Conservation (phyloP, 2,797 vertebrate genomes). For the Gorsachius magnificus region DNA sequence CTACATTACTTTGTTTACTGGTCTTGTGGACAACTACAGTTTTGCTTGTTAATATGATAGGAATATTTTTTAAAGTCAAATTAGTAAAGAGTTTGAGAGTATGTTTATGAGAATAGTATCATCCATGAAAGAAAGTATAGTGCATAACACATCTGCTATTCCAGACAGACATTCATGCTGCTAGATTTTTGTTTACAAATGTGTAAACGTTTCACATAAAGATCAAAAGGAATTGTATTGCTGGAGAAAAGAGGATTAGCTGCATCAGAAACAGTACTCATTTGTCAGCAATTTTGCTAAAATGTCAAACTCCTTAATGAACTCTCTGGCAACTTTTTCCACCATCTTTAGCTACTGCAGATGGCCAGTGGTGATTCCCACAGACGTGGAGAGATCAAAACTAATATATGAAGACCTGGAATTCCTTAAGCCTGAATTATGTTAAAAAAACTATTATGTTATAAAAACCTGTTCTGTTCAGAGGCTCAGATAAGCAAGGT, state of each 20-base stretch:
- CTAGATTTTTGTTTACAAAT: background rate
- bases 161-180: background rate
- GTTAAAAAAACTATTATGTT: background rate
- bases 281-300: background rate
- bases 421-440: background rate
- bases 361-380: background rate
- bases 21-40: background rate
- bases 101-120: background rate
- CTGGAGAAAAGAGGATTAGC: background rate
- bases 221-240: background rate
- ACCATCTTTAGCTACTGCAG: background rate
- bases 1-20: background rate
- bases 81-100: background rate
- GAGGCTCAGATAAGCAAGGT: background rate
- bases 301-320: background rate
- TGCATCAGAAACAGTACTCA: background rate
- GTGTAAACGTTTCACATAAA: background rate
- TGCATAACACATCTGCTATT: background rate
- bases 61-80: background rate
- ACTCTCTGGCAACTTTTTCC: background rate
- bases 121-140: background rate
- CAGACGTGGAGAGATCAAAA: background rate
- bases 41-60: background rate
- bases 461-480: background rate
- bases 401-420: background rate